Evolutionary conservation across 2,797 vertebrate genomes (phyloP), one percentile per base, ranked within the genome.

Genomic region (Muraenolepis orangiensis): DNA sequence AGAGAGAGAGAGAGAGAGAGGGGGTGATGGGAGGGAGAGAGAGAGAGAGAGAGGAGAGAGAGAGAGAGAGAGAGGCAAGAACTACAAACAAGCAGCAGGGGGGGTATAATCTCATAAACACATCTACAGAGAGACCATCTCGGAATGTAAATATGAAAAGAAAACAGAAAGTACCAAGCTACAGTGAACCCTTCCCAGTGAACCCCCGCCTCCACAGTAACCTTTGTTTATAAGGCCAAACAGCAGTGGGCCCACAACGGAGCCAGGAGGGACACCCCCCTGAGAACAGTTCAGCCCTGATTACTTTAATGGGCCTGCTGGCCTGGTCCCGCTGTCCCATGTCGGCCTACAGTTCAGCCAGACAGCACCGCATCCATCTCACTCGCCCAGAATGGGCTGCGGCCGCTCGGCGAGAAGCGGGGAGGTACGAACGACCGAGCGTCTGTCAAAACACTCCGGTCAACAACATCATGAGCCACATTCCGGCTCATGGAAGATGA

Each of bases 141-240:
- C 79, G 83, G 78, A 90, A 87, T 86, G 85, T 88, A 88, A 91
- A 91, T 88, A 89, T 82, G 79, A 51, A 34, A 34, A 34, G 8
- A 18, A 6, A 18, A 16, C 18, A 4, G 88, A 86, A 87, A 83
- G 87, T 83, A 77, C 80, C 79, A 88, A 83, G 74, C 79, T 80
- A 30, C 69, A 91, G 85, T 85, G 82, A 90, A 85, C 87, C 77
- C 70, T 76, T n/a, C 20, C 46, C 20, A 18, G 20, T 51, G 46
- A 18, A 84, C 87, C 77, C 70, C 30, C 30, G 6, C 36, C n/a
- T 30, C 12, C 23, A 74, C 74, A 81, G 72, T 82, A 82, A 85
- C 81, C 80, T 85, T 74, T 86, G 79, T 83, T 89, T 77, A 85
- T 80, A 79, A 82, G 79, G 85, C 86, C 76, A 81, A 81, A 79